Base-by-base conservation (phyloP, 2,113 vertebrate species). In the Fukomys damarensis region DNA sequence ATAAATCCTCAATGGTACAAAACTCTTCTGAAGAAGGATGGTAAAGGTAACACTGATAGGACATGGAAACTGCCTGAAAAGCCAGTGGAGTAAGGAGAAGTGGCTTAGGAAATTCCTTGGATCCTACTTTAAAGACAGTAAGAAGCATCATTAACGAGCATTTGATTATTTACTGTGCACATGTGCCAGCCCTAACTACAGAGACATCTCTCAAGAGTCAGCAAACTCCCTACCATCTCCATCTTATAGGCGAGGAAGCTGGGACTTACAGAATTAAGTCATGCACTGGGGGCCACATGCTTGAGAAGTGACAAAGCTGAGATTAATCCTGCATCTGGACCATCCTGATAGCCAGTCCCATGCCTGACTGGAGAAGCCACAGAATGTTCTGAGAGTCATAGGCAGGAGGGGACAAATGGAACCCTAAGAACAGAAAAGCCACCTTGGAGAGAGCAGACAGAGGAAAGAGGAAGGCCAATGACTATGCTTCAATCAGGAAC, bases 101-200 rank as follows among this genome's bases (percentile, higher is more conserved):
- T 2, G 17, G 74, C 52, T 58, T 30, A 3, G 20, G 38, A 72
- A 86, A 24, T 6, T 38, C 72, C 54, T 79, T 43, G 46, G 8
- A 46, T 49, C 86, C 61, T 5, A 7, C n/a, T 95, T 68, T n/a
- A 83, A 63, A 95, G n/a, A 54, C 28, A 56, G 22, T 10, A 54
- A 84, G 43, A 76, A 56, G 30, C 24, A 59, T 10, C 10, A 38
- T 35, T 30, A 26, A 46, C 58, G 43, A 28, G n/a, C 58, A 84
- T 22, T 72, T 89, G 59, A 49, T 5, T 58, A 9, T 35, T 46
- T 65, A 19, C 38, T 70, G 81, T 68, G 49, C 41, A 94, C 3
- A 38, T 0, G 7, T 0, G 11, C 43, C 35, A 61, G 38, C 32
- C 3, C 56, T 54, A 2, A 19, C 17, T 46, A 65, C 0, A 87